Conservation (phyloP, 1,140 invertebrate genomes). For the Trichomalopsis sarcophagae region DNA sequence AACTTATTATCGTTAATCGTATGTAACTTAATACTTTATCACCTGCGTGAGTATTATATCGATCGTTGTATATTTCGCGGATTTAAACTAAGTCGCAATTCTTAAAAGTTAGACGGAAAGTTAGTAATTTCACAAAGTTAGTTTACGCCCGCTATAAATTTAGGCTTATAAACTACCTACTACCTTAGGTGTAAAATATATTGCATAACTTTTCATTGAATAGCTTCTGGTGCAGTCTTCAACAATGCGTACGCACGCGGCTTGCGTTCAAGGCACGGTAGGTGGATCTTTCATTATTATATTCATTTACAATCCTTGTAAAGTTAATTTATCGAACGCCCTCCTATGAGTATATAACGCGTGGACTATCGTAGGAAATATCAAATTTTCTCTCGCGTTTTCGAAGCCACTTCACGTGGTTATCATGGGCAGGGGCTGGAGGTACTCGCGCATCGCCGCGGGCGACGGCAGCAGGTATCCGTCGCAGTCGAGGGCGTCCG, state of each 20-base stretch:
- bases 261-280: background rate
- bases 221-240: background rate
- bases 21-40: conserved; percentile 42
- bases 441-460: conserved; percentile 75
- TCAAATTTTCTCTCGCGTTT: background rate
- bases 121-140: background rate
- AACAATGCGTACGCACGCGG: background rate
- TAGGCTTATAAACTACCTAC: background rate
- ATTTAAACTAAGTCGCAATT: no score
- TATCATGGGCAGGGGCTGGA: conserved; percentile 71
- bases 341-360: no score
- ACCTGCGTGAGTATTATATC: conserved; percentile 22
- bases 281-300: background rate
- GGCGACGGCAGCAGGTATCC: conserved; percentile 78
- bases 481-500: conserved; percentile 75
- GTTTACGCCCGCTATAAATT: background rate
- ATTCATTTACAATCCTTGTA: background rate
- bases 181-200: background rate
- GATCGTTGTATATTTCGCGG: no score
- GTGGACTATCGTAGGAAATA: no score
- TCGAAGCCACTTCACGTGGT: background rate
- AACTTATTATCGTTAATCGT: background rate
- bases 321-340: background rate
- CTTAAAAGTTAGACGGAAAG: background rate
- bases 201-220: background rate